These are phyloP conservation scores for Brienomyrus brachyistius DNA, from an alignment of 2,113 vertebrate genomes.

Conservation along the genomic window DNA sequence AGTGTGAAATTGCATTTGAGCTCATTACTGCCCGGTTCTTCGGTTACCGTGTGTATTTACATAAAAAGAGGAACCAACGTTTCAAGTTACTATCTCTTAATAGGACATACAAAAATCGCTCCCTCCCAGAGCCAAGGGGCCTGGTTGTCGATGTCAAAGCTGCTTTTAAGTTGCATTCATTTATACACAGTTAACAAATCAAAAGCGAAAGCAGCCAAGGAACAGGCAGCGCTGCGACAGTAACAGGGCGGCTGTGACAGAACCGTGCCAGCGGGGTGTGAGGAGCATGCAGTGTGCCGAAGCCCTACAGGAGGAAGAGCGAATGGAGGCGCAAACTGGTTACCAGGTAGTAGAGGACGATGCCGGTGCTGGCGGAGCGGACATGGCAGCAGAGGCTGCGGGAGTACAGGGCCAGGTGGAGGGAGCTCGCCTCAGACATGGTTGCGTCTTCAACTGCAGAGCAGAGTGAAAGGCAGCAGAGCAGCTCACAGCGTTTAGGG, in stretches of 20 bases:
- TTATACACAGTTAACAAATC: not conserved
- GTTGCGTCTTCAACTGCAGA: not conserved
- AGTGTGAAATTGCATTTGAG: not conserved
- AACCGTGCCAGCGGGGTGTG: not conserved
- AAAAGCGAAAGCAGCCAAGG: not conserved
- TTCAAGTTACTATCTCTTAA: not conserved
- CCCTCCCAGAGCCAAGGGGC: not conserved
- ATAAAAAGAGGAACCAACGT: not conserved
- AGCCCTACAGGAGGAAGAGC: not conserved
- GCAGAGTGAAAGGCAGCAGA: not conserved
- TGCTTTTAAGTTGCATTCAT: not conserved
- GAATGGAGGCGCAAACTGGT: not conserved
- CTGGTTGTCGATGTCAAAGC: not conserved
- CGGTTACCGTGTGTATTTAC: not conserved
- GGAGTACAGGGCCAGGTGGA: slow-evolving; percentile 6
- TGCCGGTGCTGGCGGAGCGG: slow-evolving; percentile 22
- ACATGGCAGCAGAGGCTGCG: slow-evolving; percentile 38
- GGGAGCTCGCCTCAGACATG: not conserved
- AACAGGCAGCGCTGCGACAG: not conserved
- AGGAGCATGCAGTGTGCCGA: not conserved
- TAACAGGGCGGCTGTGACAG: too few species aligned
- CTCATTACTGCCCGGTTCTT: not conserved
- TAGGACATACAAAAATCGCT: not conserved
- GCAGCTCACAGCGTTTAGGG: not conserved
- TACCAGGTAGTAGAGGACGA: slow-evolving; percentile 26